Percentiles rank a stretch among this genome's conserved stretches.
Conservation (phyloP, 2,888 invertebrate genomes). For the Epinotia nisella region DNA sequence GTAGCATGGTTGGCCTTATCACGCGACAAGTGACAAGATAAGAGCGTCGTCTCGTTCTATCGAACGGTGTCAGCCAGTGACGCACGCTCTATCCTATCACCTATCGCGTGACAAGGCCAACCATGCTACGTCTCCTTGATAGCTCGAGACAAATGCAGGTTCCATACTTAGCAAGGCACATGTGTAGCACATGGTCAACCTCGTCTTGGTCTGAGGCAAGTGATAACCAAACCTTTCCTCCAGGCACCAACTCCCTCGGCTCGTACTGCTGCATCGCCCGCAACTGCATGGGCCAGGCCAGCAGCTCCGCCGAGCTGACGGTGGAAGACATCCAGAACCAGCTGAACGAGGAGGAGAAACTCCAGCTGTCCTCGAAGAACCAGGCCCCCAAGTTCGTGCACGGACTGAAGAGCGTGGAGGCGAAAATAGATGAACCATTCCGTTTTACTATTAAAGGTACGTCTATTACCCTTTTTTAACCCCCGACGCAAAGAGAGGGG, state of each 20-base stretch:
- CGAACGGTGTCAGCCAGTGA: too few relatives aligned
- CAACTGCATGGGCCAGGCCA: conserved; percentile 96
- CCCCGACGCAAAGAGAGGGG: too few relatives aligned
- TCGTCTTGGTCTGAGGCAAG: too few relatives aligned
- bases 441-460: conserved; percentile 92
- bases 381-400: conserved; percentile 93
- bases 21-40: too few relatives aligned
- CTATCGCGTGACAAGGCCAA: too few relatives aligned
- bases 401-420: conserved; percentile 92
- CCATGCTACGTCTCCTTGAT: too few relatives aligned
- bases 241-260: conserved; percentile 93
- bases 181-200: too few relatives aligned
- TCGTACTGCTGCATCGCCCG: conserved; percentile 95
- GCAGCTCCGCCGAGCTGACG: conserved; percentile 93
- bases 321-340: conserved; percentile 96
- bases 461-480: not conserved
- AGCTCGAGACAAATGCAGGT: too few relatives aligned
- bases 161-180: too few relatives aligned
- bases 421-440: conserved; percentile 92
- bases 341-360: conserved; percentile 92
- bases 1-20: too few relatives aligned
- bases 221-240: not conserved
- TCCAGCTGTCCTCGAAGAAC: conserved; percentile 89
- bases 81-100: too few relatives aligned
- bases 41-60: too few relatives aligned